These are phyloP conservation scores for Drosophila kanapiae DNA, from an alignment of 1,140 invertebrate genomes.

Conservation along the genomic window DNA sequence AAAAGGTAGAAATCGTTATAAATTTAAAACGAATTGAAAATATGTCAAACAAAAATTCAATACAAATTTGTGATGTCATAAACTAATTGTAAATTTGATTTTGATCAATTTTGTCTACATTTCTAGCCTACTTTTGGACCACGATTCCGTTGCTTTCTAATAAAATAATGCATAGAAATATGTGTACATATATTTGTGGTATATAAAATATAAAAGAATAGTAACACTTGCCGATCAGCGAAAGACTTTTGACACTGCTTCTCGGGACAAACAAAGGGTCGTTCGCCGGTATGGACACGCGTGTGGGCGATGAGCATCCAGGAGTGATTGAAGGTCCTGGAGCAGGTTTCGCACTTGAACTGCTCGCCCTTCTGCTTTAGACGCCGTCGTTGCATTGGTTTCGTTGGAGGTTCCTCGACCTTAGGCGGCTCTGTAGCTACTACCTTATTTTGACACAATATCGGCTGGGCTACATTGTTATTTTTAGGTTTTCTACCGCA, in stretches of 20 bases:
- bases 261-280: conserved; percentile 89
- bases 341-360: conserved; percentile 86
- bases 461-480: background rate
- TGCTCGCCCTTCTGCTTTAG: conserved; percentile 45
- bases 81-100: background rate
- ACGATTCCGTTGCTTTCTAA: background rate
- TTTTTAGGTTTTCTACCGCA: background rate
- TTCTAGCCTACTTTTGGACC: background rate
- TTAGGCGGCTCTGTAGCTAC: background rate
- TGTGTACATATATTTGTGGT: too few relatives aligned
- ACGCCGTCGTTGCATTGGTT: conserved; percentile 46
- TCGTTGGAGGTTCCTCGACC: background rate
- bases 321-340: conserved; percentile 87
- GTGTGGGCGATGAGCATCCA: conserved; percentile 91
- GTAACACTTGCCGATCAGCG: conserved; percentile 88
- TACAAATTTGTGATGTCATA: background rate
- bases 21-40: background rate
- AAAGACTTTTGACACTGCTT: conserved; percentile 89
- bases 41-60: too few relatives aligned
- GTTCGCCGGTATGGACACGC: conserved; percentile 89
- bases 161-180: too few relatives aligned
- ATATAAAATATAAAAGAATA: too few relatives aligned
- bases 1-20: background rate
- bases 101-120: background rate
- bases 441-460: background rate